Base-by-base conservation (phyloP, 2,888 invertebrate genomes). In the Chymomyza fuscimana region DNA sequence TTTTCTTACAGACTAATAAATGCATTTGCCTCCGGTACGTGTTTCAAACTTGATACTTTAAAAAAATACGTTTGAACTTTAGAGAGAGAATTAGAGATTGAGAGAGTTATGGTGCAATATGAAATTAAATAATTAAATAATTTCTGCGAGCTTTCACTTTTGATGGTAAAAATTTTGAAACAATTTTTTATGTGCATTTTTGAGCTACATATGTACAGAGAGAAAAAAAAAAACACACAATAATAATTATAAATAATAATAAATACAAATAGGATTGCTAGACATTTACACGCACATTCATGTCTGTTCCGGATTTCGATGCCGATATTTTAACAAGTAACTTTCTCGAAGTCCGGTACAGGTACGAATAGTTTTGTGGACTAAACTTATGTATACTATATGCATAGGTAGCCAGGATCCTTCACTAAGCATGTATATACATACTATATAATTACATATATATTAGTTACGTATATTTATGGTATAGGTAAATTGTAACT, bases 11-110 rank as follows among this genome's bases (percentile, higher is more conserved):
- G 61, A 76, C 85, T 90, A 91, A 86, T 91, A 91, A 91, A 91
- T 91, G 91, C 91, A 91, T 88, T 90, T 87, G 87, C 79, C 86
- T 89, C 91, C 86, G 89, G 89, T 90, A 91, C 91, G 87, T 89
- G 60, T 75, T 78, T 72, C 74, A 76, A 77, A 74, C 74, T 32
- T 72, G 61, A 12, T 46, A 10, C 40, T 6, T 46, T 2, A 12
- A 12, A 12, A 46, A 46, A 46, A 65, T 52, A 40, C 52, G 56
- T 66, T 52, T 51, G 22, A 46, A 46, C 12, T 46, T 12, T 25
- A 25, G 10, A 46, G 40, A 46, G 40, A 46, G 12, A 46, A 46
- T 46, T 15, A 46, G 40, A 46, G 40, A 46, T 46, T 46, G 10
- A 46, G 40, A 46, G 5, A 12, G 40, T 46, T 46, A 12, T 46